These are phyloP conservation scores for Sula dactylatra DNA, from an alignment of 2,113 vertebrate species.

Conservation along the genomic window DNA sequence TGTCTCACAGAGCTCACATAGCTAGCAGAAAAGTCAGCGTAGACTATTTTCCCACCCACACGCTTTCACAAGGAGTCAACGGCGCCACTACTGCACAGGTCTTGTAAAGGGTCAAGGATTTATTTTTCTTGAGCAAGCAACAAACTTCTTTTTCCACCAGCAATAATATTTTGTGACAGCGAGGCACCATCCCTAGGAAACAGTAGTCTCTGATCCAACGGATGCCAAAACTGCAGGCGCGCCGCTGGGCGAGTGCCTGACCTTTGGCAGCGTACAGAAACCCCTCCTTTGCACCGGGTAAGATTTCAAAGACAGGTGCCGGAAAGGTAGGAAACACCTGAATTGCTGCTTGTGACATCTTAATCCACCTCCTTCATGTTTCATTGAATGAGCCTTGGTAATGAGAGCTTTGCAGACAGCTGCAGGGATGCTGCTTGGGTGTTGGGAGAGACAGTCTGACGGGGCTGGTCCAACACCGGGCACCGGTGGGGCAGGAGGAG, in stretches of 20 bases:
- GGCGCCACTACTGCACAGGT: conserved; percentile 49
- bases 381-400: not conserved
- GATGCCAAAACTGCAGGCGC: not conserved
- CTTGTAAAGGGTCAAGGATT: conserved; percentile 51
- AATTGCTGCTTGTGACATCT: not conserved
- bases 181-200: not conserved
- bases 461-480: not conserved
- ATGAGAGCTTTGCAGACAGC: not conserved
- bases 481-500: not conserved
- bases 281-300: accelerated
- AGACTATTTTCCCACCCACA: conserved; percentile 53
- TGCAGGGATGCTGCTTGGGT: not conserved
- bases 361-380: not conserved
- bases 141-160: not conserved
- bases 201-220: not conserved
- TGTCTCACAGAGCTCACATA: not conserved
- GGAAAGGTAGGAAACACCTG: not conserved
- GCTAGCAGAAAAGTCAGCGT: conserved; percentile 6
- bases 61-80: conserved; percentile 35
- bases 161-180: not conserved
- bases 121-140: conserved; percentile 38
- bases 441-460: accelerated
- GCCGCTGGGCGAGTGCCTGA: not conserved
- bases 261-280: accelerated
- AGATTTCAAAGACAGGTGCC: not conserved